Evolutionary conservation across 2,113 vertebrate species (phyloP).

Genomic region (Fulmarus glacialis): DNA sequence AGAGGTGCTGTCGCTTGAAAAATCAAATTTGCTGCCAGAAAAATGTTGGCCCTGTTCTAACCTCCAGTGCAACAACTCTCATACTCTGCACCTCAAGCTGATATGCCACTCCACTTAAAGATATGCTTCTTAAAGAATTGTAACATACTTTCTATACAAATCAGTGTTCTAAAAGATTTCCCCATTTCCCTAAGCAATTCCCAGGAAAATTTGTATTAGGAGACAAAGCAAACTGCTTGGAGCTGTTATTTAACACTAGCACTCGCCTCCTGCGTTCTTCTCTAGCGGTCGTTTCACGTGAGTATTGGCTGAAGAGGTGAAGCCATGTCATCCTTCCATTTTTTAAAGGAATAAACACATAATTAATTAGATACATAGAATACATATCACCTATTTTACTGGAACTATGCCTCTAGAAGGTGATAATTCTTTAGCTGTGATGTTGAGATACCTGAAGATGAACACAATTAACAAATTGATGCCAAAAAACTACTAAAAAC

Average conservation of each 20-base stretch:
- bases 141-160: neutral
- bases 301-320: neutral
- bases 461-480: neutral
- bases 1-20: rapidly evolving
- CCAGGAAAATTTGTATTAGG: neutral
- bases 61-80: neutral
- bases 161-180: neutral
- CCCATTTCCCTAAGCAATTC: neutral
- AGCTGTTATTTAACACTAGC: neutral
- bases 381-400: neutral
- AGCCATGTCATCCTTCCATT: neutral
- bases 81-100: neutral
- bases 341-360: neutral
- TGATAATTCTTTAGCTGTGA: neutral
- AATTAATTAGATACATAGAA: neutral
- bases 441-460: neutral
- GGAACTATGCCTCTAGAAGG: neutral
- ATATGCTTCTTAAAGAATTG: neutral
- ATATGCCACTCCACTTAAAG: too few relatives aligned
- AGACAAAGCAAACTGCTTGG: neutral
- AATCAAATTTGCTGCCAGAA: neutral
- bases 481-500: neutral
- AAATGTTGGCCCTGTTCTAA: neutral
- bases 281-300: rapidly evolving
- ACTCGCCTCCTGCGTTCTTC: neutral